Base-by-base conservation (phyloP, 2,888 invertebrate genomes). In the Chloromyia formosa region DNA sequence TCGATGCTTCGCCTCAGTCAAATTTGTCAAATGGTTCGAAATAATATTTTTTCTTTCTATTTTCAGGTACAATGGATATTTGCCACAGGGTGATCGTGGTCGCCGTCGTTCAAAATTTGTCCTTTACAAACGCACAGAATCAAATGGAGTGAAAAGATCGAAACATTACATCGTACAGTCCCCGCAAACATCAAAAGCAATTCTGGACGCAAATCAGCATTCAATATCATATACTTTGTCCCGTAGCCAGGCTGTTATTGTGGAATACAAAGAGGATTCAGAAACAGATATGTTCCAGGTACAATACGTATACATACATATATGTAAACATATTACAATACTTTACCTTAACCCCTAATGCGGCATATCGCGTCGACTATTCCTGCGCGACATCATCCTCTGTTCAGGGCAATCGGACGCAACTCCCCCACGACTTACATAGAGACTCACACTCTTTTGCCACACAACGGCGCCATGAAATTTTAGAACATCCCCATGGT, bases 201-300 rank as follows among this genome's bases (percentile, higher is more conserved):
- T 98, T 82, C 90, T 96, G 83, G 95, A 98, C 86, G 92, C 93
- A 79, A 93, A 91, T 84, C 96, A 96, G 86, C 97, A 98, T 87
- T 96, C 95, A 80, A 97, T 98, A 86, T 97, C 97, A 53, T 98
- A 97, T 87, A 98, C 98, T 77, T 89, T 98, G 82, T 95, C 95
- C 80, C 90, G 97, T 84, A 96, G 94, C 84, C 97, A 98, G 87
- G 97, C 97, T 73, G 96, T 99, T 82, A 96, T 99, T 83, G 98
- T 99, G 74, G 98, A 99, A 87, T 99, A 99, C 87, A 94, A 94
- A 81, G 93, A 92, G 83, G 98, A 99, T 87, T 91, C 93, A 75
- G 94, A 95, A 84, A 98, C 97, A 74, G 99, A 99, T 87, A 98
- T 99, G 98, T 99, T 99, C 87, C 99, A 99, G 91, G 97, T 97